phyloP scores from a whole-genome alignment of 2,797 vertebrate genomes.

The Peromyscus nudipes region DNA sequence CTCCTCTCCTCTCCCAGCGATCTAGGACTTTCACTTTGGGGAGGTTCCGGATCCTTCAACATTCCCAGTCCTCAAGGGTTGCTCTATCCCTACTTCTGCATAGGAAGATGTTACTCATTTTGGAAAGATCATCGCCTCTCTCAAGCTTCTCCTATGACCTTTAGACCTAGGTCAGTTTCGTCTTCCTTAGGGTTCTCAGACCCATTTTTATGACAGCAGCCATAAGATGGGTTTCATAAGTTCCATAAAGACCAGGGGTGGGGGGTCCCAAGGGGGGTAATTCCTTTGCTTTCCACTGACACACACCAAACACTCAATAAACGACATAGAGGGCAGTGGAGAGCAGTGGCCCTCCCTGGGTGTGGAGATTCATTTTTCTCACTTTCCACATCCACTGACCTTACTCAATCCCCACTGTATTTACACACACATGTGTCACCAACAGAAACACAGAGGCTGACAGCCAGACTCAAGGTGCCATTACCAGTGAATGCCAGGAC shows the following conservation, averaged over 20 bases:
- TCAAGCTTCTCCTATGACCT: neutral
- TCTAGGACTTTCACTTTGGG: neutral
- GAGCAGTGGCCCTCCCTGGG: neutral
- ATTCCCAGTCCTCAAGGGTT: neutral
- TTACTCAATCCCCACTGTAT: neutral
- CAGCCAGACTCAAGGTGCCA: neutral
- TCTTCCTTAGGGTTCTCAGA: neutral
- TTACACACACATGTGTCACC: neutral
- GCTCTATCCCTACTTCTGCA: neutral
- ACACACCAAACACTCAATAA: neutral
- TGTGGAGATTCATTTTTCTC: neutral
- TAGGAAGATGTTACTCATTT: neutral
- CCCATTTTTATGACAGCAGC: neutral
- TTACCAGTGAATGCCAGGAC: neutral
- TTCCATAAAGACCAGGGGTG: neutral
- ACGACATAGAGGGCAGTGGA: neutral
- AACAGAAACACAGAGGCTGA: neutral
- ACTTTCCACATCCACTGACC: neutral
- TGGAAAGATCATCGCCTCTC: neutral
- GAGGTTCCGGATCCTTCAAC: neutral
- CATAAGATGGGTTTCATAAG: neutral
- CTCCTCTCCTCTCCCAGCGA: neutral
- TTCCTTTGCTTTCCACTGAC: neutral
- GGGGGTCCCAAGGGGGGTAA: neutral
- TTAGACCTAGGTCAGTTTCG: neutral